Conservation (phyloP, 2,888 invertebrate species). For the Autographa gamma region DNA sequence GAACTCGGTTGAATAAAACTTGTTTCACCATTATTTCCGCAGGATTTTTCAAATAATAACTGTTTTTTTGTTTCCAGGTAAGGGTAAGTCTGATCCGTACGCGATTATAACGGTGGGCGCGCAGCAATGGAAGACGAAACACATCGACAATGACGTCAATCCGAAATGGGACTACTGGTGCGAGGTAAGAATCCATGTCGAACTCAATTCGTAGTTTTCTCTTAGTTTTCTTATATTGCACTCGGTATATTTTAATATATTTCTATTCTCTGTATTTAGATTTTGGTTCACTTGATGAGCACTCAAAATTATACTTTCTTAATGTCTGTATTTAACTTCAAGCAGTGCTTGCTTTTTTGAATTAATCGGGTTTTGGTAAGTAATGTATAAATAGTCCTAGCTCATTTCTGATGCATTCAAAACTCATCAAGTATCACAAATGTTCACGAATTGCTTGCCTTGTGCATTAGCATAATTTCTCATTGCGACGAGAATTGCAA, state of each 20-base stretch:
- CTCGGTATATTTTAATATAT: slow-evolving; percentile 40
- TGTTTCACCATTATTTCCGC: background rate
- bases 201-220: background rate
- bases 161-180: slow-evolving; percentile 99
- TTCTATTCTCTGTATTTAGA: slow-evolving; percentile 41
- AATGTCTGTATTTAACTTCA: slow-evolving; percentile 48
- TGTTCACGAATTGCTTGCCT: slow-evolving; percentile 25
- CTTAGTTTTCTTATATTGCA: slow-evolving; percentile 36
- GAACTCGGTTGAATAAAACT: slow-evolving; percentile 36
- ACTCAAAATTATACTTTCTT: slow-evolving; percentile 37
- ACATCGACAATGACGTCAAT: slow-evolving; percentile 97
- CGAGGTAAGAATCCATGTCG: slow-evolving; percentile 91
- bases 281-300: slow-evolving; percentile 57
- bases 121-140: slow-evolving; percentile 97
- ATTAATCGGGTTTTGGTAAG: slow-evolving; percentile 58
- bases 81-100: slow-evolving; percentile 99
- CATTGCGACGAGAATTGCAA: slow-evolving; percentile 50
- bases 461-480: slow-evolving; percentile 34
- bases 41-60: background rate
- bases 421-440: slow-evolving; percentile 21
- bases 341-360: slow-evolving; percentile 61
- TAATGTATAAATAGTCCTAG: slow-evolving; percentile 50
- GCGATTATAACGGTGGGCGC: slow-evolving; percentile 97
- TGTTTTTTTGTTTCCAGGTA: slow-evolving; percentile 86
- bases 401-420: slow-evolving; percentile 68